These are phyloP conservation scores for Colletes collaris DNA, from an alignment of 2,888 invertebrate species.

Conservation along the genomic window DNA sequence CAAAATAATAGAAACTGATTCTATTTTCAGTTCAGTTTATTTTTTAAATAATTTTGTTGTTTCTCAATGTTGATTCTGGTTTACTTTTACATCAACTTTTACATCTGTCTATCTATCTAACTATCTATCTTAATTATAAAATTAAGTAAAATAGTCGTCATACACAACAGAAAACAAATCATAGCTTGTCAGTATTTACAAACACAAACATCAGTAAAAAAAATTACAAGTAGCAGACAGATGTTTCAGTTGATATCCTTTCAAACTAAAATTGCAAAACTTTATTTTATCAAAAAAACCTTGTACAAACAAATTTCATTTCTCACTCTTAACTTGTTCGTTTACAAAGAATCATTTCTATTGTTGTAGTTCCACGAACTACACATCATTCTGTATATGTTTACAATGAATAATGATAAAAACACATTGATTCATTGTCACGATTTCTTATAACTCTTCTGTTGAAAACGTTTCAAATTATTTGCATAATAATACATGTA, in stretches of 20 bases:
- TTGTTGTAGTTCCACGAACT: background rate
- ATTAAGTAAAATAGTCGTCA: background rate
- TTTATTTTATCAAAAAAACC: background rate
- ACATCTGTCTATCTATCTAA: background rate
- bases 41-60: background rate
- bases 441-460: conserved; percentile 11
- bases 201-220: background rate
- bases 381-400: background rate
- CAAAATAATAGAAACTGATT: background rate
- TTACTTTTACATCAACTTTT: too few relatives aligned
- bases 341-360: background rate
- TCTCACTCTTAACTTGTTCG: background rate
- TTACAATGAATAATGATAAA: conserved; percentile 3
- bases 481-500: conserved; percentile 19
- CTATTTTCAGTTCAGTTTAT: background rate
- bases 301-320: background rate
- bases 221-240: background rate
- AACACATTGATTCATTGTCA: conserved; percentile 2
- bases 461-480: conserved; percentile 16
- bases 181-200: background rate
- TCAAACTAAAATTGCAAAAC: background rate
- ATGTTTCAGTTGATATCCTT: background rate
- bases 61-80: too few relatives aligned
- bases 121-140: background rate
- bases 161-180: background rate